phyloP scores from a whole-genome alignment of 23 tunicate genomes.

The Ciona savignyi region DNA sequence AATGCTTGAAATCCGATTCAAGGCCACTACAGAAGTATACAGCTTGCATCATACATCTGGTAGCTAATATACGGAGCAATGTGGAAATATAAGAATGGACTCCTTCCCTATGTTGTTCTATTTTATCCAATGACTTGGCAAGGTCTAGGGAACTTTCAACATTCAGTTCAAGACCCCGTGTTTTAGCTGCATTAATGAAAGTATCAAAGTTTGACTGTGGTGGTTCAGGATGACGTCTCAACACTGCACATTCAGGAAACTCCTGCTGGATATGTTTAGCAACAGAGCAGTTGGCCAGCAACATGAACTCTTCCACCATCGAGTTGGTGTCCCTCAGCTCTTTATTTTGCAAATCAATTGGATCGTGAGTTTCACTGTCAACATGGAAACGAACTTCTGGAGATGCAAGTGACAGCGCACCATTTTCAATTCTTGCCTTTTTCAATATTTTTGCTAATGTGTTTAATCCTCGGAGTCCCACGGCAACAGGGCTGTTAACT shows the following conservation, averaged over 20 bases:
- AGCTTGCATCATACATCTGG: constrained; percentile 91
- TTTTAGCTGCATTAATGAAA: constrained; percentile 85
- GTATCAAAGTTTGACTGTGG: constrained; percentile 93
- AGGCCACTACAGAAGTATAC: constrained; percentile 96
- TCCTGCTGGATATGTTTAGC: constrained; percentile 70
- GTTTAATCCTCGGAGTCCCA: constrained; percentile 75
- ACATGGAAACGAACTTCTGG: constrained; percentile 98
- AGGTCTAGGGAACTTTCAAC: constrained; percentile 71
- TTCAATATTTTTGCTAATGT: constrained; percentile 87
- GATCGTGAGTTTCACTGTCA: constrained; percentile 99
- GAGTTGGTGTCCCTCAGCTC: constrained; percentile 93
- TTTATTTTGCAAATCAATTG: constrained; percentile 90
- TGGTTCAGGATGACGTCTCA: constrained; percentile 95
- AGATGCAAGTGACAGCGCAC: constrained; percentile 88
- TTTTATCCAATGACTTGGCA: constrained; percentile 72
- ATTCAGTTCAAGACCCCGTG: constrained; percentile 40
- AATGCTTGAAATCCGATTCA: constrained; percentile 89
- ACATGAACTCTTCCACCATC: constrained; percentile 99
- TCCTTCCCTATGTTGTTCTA: constrained; percentile 34
- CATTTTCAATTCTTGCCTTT: constrained; percentile 55
- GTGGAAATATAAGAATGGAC: constrained; percentile 60
- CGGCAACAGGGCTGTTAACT: constrained; percentile 52
- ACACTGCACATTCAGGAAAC: constrained; percentile 95
- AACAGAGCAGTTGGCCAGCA: constrained; percentile 97
- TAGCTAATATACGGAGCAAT: constrained; percentile 85